These are phyloP conservation scores for Nomada lathburiana DNA, from an alignment of 2,888 invertebrate genomes.

Conservation along the genomic window DNA sequence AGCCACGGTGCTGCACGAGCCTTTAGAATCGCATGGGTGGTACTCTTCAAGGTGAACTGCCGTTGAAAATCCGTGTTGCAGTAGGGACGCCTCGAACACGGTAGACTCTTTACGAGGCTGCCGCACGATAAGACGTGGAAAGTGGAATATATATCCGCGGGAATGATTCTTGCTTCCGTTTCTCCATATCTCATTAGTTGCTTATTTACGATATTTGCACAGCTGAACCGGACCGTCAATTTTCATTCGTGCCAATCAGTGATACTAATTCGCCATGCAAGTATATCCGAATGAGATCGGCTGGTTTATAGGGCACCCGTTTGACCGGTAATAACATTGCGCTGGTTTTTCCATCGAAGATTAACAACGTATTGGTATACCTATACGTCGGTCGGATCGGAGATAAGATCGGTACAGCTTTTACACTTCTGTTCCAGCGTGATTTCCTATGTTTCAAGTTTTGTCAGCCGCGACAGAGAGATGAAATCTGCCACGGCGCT, in stretches of 20 bases:
- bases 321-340: conserved; percentile 13
- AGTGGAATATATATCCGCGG: conserved; percentile 15
- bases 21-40: conserved; percentile 51
- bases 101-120: neutral
- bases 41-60: conserved; percentile 61
- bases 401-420: conserved; percentile 42
- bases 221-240: neutral
- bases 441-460: conserved; percentile 18
- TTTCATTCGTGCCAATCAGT: neutral
- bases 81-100: conserved; percentile 1
- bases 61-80: conserved; percentile 59
- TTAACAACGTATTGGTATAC: neutral
- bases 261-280: conserved; percentile 18
- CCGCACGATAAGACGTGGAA: neutral
- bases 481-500: conserved; percentile 39
- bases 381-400: neutral
- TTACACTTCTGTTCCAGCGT: conserved; percentile 10
- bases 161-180: neutral
- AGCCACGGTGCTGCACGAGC: conserved; percentile 36
- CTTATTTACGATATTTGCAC: conserved; percentile 2
- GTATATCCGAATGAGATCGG: conserved; percentile 1
- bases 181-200: neutral
- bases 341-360: neutral
- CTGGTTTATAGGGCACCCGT: neutral
- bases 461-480: conserved; percentile 22